Base-by-base conservation (phyloP, 1,140 invertebrate species). In the Hyles vespertilio region DNA sequence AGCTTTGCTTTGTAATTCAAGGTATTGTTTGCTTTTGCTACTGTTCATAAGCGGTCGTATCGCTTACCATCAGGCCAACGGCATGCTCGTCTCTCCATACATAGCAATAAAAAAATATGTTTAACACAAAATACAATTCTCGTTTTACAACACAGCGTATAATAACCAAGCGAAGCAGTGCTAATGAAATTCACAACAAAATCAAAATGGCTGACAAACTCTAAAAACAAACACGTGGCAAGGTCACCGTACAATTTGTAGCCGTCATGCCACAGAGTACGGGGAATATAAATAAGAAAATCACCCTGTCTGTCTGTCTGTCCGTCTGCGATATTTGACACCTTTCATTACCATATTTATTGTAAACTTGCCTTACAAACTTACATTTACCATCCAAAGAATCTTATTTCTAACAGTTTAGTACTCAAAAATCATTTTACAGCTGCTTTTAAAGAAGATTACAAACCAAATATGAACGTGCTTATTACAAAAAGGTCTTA, bases 271-370 rank as follows among this genome's bases (percentile, higher is more conserved):
- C 68, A 66, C 70, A 60, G n/a, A 61, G 48, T 43, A 51, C 32
- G 67, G 59, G 62, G 70, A 79, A 79, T 77, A 77, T 74, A 79
- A 84, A 84, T 80, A 84, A 77, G 73, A 81, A 81, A 82, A 81
- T 77, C 77, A 72, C 69, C 56, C 72, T 63, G 74, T 77, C 70
- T 64, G 72, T 71, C 68, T 68, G 73, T 77, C 71, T 62, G 71
- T 78, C 78, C 68, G 57, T 57, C 65, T 46, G 58, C 66, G 66
- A 72, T 72, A 76, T 72, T 68, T 72, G 65, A 79, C 68, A 73
- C 70, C 69, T 71, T 71, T 67, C 65, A 81, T 83, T 81, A 82
- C 80, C 79, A 83, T 85, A 85, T 82, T 82, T 82, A 82, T 84
- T 79, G 79, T 81, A 56, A 69, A 76, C 65, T 58, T 56, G 51